Conservation (phyloP, 2,797 vertebrate genomes). For the Acipenser transmontanus region DNA sequence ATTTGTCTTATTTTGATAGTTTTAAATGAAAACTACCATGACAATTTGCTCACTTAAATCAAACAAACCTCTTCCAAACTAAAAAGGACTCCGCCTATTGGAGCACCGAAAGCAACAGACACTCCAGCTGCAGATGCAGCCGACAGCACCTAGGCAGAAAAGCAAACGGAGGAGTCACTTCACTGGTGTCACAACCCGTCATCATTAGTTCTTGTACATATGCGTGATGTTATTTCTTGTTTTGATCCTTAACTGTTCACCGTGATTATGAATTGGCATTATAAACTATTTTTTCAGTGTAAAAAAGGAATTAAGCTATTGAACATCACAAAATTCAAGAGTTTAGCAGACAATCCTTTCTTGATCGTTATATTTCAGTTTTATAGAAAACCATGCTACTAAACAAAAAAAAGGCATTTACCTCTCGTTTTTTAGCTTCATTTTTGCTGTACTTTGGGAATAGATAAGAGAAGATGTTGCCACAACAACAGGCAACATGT, state of each 20-base stretch:
- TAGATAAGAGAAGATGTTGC: conserved; percentile 98
- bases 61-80: conserved; percentile 87
- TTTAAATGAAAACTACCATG: background rate
- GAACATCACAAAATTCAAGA: too few relatives aligned
- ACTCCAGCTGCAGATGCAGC: conserved; percentile 95
- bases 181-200: too few relatives aligned
- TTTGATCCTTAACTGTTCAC: too few relatives aligned
- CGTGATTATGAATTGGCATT: too few relatives aligned
- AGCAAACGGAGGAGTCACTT: background rate
- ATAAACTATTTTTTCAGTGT: too few relatives aligned
- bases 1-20: too few relatives aligned
- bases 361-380: background rate
- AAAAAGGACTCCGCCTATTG: conserved; percentile 95
- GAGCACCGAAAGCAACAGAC: conserved; percentile 94
- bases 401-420: conserved; percentile 39
- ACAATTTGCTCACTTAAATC: too few relatives aligned
- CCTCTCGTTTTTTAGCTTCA: conserved; percentile 97
- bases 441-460: conserved; percentile 99
- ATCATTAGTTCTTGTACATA: too few relatives aligned
- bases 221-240: too few relatives aligned
- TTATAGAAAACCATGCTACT: background rate
- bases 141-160: conserved; percentile 75
- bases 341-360: too few relatives aligned
- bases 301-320: too few relatives aligned
- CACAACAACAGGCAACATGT: conserved; percentile 97